Evolutionary conservation across 2,797 vertebrate genomes (phyloP).

Genomic region (Xenentodon cancila): DNA sequence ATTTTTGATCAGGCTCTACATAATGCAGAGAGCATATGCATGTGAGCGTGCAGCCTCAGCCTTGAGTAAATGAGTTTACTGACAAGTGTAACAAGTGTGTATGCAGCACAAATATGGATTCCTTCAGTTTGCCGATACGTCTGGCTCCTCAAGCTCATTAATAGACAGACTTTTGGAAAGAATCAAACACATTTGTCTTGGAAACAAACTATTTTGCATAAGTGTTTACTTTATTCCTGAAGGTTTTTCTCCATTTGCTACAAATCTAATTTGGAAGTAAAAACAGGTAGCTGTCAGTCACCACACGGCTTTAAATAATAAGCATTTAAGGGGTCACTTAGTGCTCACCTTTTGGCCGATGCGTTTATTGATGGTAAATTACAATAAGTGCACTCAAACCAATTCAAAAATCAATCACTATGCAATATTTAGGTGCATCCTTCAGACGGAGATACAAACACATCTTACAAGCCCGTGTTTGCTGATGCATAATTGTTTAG

Average conservation of each 20-base stretch:
- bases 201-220: not conserved
- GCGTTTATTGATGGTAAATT: conserved; percentile 6
- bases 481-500: not conserved
- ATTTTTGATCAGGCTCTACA: conserved; percentile 51
- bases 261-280: conserved; percentile 7
- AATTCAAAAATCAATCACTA: not conserved
- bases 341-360: conserved; percentile 28
- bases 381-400: conserved; percentile 9
- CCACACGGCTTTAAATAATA: no score
- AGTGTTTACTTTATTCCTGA: not conserved
- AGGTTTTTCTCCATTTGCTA: conserved; percentile 9
- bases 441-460: conserved; percentile 5
- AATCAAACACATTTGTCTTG: not conserved
- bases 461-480: conserved; percentile 2
- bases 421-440: conserved; percentile 2
- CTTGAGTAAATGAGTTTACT: conserved; percentile 41
- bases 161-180: conserved; percentile 1
- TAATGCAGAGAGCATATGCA: conserved; percentile 50
- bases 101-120: conserved; percentile 28
- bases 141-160: not conserved
- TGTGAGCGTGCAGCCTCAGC: conserved; percentile 16
- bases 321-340: conserved; percentile 3
- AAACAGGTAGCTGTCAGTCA: conserved; percentile 6
- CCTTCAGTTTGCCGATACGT: conserved; percentile 2
- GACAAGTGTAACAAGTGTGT: conserved; percentile 37